Conservation (phyloP, 2,888 invertebrate species). For the Hesperia comma region DNA sequence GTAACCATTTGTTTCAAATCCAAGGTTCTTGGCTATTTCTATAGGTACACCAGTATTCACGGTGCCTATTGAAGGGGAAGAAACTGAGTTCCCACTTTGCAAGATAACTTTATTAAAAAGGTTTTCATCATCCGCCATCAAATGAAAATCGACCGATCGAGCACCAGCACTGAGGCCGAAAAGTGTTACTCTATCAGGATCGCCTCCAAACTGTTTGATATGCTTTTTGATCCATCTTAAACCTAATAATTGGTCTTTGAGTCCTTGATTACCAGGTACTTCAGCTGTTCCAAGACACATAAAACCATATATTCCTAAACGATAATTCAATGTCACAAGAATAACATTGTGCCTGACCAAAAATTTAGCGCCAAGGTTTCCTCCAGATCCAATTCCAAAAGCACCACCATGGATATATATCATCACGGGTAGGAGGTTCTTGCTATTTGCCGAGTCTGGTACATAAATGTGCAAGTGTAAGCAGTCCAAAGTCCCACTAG, state of each 20-base stretch:
- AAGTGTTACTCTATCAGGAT: slow-evolving; percentile 56
- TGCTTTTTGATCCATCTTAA: slow-evolving; percentile 62
- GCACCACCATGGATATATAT: slow-evolving; percentile 61
- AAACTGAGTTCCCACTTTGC: slow-evolving; percentile 56
- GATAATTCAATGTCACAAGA: slow-evolving; percentile 59
- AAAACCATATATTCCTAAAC: slow-evolving; percentile 64
- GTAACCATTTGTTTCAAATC: slow-evolving; percentile 46
- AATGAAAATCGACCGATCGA: slow-evolving; percentile 57
- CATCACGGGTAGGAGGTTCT: slow-evolving; percentile 57
- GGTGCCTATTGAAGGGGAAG: slow-evolving; percentile 47
- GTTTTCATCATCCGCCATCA: slow-evolving; percentile 53
- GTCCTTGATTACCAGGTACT: slow-evolving; percentile 63
- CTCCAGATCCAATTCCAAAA: slow-evolving; percentile 50
- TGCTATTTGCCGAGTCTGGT: slow-evolving; percentile 49
- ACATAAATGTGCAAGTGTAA: slow-evolving; percentile 58
- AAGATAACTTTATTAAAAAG: slow-evolving; percentile 57
- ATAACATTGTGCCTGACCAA: slow-evolving; percentile 60
- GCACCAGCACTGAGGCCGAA: slow-evolving; percentile 61
- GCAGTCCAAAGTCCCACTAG: slow-evolving; percentile 56
- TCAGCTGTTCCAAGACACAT: slow-evolving; percentile 61
- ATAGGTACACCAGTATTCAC: slow-evolving; percentile 51
- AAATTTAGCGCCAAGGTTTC: slow-evolving; percentile 52
- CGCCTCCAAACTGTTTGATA: slow-evolving; percentile 63
- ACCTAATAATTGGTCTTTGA: slow-evolving; percentile 62
- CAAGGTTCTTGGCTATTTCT: slow-evolving; percentile 54